Percentiles rank a stretch among this genome's conserved stretches.
Conservation (phyloP, 2,888 invertebrate genomes). For the Xanthia togata region DNA sequence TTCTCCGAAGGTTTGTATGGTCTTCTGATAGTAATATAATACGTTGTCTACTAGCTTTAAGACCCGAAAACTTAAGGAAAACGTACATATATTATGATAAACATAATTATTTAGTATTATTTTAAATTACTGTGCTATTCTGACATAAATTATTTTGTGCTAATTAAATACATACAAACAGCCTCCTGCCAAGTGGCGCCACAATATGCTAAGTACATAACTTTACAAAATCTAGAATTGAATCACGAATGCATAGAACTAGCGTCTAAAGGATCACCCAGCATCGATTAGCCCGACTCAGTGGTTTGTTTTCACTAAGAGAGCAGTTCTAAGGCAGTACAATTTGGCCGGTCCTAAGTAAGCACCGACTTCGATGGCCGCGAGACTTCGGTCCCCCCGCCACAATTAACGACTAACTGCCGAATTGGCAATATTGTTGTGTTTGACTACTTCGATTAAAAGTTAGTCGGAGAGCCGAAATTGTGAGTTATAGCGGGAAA, state of each 20-base stretch:
- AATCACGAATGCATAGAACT: slow-evolving; percentile 19
- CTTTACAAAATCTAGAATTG: not conserved
- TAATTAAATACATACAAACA: not conserved
- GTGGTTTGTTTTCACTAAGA: slow-evolving; percentile 62
- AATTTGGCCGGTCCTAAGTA: slow-evolving; percentile 68
- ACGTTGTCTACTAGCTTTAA: not conserved
- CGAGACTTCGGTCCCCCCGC: slow-evolving; percentile 51
- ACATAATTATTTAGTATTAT: not conserved
- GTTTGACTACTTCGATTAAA: slow-evolving; percentile 68
- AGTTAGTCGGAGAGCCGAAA: slow-evolving; percentile 60
- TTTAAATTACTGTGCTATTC: not conserved
- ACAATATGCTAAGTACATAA: not conserved
- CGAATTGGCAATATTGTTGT: slow-evolving; percentile 70
- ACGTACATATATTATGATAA: not conserved
- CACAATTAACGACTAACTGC: slow-evolving; percentile 65
- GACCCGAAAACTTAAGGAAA: not conserved
- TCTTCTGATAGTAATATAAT: not conserved
- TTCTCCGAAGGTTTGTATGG: not conserved
- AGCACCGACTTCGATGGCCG: slow-evolving; percentile 58
- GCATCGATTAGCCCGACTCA: slow-evolving; percentile 42
- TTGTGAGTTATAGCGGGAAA: slow-evolving; percentile 54
- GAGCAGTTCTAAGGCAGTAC: slow-evolving; percentile 57
- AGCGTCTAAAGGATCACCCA: slow-evolving; percentile 18
- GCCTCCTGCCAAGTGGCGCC: not conserved
- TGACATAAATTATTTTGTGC: not conserved